A percentile compares a stretch with the other conserved stretches of the same genome.
Conservation (phyloP, 2,888 invertebrate genomes). For the Ypsolopha scabrella region DNA sequence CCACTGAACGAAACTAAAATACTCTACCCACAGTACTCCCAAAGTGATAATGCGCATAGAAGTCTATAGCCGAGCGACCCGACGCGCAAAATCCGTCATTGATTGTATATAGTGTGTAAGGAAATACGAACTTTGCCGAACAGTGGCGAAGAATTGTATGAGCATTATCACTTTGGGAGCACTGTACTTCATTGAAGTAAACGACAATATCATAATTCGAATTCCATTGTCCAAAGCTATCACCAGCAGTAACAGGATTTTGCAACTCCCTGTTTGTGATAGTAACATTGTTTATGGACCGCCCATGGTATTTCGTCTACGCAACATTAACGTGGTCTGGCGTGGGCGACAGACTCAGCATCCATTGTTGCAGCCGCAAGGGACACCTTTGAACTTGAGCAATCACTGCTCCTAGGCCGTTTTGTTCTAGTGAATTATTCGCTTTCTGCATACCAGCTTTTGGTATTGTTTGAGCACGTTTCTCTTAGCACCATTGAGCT, state of each 20-base stretch:
- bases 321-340: constrained; percentile 1
- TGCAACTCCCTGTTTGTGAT: neutral
- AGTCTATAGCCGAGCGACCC: no score
- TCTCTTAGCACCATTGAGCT: constrained; percentile 7
- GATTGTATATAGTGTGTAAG: no score
- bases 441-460: constrained; percentile 8
- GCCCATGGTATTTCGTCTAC: constrained; percentile 6
- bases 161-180: no score
- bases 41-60: no score
- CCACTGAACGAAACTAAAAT: no score
- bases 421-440: constrained; percentile 5
- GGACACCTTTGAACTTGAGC: constrained; percentile 37
- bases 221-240: neutral
- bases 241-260: neutral
- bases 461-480: constrained; percentile 7
- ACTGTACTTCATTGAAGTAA: neutral
- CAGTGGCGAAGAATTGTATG: no score
- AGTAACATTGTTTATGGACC: constrained; percentile 5
- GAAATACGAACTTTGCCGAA: no score
- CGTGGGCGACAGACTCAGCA: constrained; percentile 20
- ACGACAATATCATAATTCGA: neutral
- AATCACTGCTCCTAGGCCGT: constrained; percentile 16
- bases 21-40: no score
- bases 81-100: no score
- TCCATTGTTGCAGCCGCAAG: constrained; percentile 25